A percentile compares a stretch with the other conserved stretches of the same genome.
Conservation (phyloP, 2,113 vertebrate genomes). For the Rhea americana region DNA sequence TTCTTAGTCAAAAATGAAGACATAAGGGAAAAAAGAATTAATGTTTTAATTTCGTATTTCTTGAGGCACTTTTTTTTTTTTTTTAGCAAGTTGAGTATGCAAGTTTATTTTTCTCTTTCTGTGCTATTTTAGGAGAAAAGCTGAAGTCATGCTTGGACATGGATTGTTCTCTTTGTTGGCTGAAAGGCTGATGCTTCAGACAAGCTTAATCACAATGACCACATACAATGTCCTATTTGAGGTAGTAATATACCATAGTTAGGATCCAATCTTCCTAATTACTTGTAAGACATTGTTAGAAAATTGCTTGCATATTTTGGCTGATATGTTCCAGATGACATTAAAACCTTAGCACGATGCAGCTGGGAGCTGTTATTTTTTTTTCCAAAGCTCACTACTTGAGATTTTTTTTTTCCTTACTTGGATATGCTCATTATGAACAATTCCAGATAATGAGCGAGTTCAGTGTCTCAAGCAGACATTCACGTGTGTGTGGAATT, state of each 20-base stretch:
- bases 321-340: conserved; percentile 49
- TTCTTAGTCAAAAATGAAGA: background rate
- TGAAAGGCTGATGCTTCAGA: conserved; percentile 93
- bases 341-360: conserved; percentile 2
- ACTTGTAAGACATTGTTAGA: conserved; percentile 48
- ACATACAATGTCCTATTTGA: conserved; percentile 97
- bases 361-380: background rate
- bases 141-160: conserved; percentile 95
- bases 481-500: background rate
- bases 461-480: background rate
- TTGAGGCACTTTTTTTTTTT: background rate
- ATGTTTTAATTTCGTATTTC: background rate
- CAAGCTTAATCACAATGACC: conserved; percentile 90
- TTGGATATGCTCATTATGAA: conserved; percentile 25
- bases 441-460: background rate
- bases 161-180: conserved; percentile 93
- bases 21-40: background rate
- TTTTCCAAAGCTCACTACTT: background rate
- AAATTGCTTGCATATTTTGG: conserved; percentile 51
- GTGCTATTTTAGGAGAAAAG: conserved; percentile 87
- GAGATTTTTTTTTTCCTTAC: background rate
- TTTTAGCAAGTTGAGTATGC: background rate
- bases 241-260: conserved; percentile 77
- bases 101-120: conserved; percentile 36
- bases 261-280: conserved; percentile 58